Conservation (phyloP, 2,113 vertebrate species). For the Elgaria multicarinata region DNA sequence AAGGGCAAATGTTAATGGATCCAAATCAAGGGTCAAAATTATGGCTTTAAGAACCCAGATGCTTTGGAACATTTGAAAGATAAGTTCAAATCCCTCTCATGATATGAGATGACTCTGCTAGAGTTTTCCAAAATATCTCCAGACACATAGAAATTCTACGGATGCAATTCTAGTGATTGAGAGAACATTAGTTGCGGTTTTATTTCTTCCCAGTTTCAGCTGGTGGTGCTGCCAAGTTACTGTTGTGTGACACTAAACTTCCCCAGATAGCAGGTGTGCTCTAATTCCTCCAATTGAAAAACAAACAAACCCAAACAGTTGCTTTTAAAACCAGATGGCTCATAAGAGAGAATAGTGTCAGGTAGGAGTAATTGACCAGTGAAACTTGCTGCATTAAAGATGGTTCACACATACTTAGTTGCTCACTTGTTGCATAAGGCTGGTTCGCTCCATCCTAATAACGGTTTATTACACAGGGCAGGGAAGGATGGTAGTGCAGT, state of each 20-base stretch:
- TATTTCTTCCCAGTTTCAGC: neutral
- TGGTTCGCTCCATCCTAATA: too few species aligned
- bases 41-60: neutral
- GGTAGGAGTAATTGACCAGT: slow-evolving; percentile 51
- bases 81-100: neutral
- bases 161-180: slow-evolving; percentile 21
- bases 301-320: slow-evolving; percentile 52
- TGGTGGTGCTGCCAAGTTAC: neutral
- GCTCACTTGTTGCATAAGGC: too few species aligned
- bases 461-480: too few species aligned
- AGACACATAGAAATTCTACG: neutral
- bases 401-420: slow-evolving; percentile 6
- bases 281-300: slow-evolving; percentile 38
- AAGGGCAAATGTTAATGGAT: neutral
- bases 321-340: slow-evolving; percentile 58
- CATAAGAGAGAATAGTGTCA: slow-evolving; percentile 66
- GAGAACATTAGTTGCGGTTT: neutral
- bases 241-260: slow-evolving; percentile 47
- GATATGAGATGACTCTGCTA: neutral
- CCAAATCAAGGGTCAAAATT: slow-evolving; percentile 26
- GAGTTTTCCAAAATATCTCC: neutral
- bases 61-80: fast-evolving
- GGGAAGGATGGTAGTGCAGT: too few species aligned
- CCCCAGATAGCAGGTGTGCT: neutral
- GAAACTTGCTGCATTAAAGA: slow-evolving; percentile 40